Evolutionary conservation across 2,113 vertebrate genomes (phyloP), one percentile per base, ranked within the genome.

Genomic region (Gopherus flavomarginatus): DNA sequence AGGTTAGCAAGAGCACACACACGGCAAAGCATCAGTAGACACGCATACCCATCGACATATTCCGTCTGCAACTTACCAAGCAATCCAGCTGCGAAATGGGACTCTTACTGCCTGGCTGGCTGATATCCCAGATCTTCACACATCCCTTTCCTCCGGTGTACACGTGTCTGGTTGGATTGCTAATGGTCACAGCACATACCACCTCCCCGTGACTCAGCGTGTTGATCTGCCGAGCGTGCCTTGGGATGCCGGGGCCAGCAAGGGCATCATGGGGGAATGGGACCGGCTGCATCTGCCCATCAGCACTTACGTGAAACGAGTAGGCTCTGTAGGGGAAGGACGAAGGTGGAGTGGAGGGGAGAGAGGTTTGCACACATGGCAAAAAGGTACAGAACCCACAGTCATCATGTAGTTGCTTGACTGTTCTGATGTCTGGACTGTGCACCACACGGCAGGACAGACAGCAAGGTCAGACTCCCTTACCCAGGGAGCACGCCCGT

Each of bases 101-200:
- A 95, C 99, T 99, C 98, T 99, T 99, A 98, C 99, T 99, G 95
- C 99, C 99, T 0, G 99, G 99, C 96, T 99, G 99, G 98, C 99
- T 99, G 98, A 99, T 99, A 97, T 99, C 99, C 99, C 99, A 99
- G 97, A 99, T 99, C 98, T 99, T 99, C 94, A 99, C 99, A 0
- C 99, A 99, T 83, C 99, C 99, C 95, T 99, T 99, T 96, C 99
- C 99, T 0, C 99, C 99, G 0, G 99, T 99, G 98, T 99, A 99
- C 97, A 99, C 99, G 72, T 99, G 99, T 47, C 99, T 97, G 0
- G 99, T 99, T 85, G 99, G 99, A 98, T 99, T 99, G 98, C 99
- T 99, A 98, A 99, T 99, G 97, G 99, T 99, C 97, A 99, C 99
- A 0, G 99, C 99, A 0, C 99, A 99, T 17, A 99, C 99, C 96